Percentiles rank a stretch among this genome's conserved stretches.
These are phyloP conservation scores for Euplexia lucipara DNA, from an alignment of 2,888 invertebrate genomes.

Conservation along the genomic window DNA sequence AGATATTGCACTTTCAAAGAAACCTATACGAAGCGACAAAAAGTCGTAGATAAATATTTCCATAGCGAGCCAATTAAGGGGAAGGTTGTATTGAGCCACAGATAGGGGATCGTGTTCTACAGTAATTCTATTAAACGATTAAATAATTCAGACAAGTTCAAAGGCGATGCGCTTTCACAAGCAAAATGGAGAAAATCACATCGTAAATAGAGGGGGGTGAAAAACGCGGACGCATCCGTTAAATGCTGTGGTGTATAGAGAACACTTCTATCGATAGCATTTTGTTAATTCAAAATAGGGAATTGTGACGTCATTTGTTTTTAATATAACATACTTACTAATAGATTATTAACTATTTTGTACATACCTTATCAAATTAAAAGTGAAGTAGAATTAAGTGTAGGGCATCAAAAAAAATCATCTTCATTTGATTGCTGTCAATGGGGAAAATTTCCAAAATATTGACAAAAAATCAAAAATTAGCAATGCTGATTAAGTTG, in stretches of 20 bases:
- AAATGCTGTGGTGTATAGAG: conserved; percentile 67
- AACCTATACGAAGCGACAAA: conserved; percentile 66
- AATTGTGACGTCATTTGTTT: not conserved
- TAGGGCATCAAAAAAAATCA: too few species aligned
- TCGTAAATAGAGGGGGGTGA: conserved; percentile 80
- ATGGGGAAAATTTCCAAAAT: too few species aligned
- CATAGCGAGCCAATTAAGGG: conserved; percentile 84
- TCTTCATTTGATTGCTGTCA: too few species aligned
- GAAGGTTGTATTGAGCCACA: conserved; percentile 74
- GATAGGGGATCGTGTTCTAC: conserved; percentile 79
- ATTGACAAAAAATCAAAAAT: too few species aligned
- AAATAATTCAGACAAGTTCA: conserved; percentile 89
- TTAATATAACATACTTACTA: too few species aligned
- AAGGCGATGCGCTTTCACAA: conserved; percentile 88
- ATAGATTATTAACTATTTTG: too few species aligned
- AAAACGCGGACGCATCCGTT: conserved; percentile 79
- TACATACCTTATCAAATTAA: too few species aligned
- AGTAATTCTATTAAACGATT: conserved; percentile 90
- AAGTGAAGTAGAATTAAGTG: too few species aligned
- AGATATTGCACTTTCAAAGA: conserved; percentile 32
- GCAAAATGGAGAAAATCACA: conserved; percentile 87
- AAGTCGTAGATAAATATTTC: conserved; percentile 81
- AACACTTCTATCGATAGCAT: conserved; percentile 64
- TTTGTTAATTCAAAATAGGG: not conserved
- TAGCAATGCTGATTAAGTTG: too few species aligned